Evolutionary conservation across 2,113 vertebrate species (phyloP), one percentile per base, ranked within the genome.

Genomic region (Pygoscelis antarcticus): DNA sequence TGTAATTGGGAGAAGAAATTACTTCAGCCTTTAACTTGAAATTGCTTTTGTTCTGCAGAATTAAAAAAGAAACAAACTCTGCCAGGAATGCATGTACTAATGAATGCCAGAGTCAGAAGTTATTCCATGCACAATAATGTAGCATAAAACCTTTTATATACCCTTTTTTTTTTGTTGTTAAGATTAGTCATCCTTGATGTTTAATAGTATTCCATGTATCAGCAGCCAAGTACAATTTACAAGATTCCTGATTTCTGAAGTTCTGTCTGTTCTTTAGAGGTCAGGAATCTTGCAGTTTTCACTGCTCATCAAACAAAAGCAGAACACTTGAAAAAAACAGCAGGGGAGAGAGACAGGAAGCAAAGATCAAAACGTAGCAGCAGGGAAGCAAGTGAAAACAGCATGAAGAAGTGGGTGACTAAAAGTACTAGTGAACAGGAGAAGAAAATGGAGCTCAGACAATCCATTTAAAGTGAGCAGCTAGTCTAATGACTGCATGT

Each of bases 281-380:
- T 34, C 75, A 92, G 38, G 70, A 89, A 87, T 91, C 40, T 57
- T 83, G 40, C 62, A 91, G 38, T 94, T 96, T 91, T 94, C 62
- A 91, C 36, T 72, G 83, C 4, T 76, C 74, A 40, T 83, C 65
- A 79, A 89, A 76, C 16, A 70, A 88, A 83, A 82, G 14, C 70
- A 94, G 85, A 94, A 83, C 42, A 51, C n/a, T 65, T 46, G 68
- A 94, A 90, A 88, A 86, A 36, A 87, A 32, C 62, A 70, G 71
- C 71, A 81, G 75, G 82, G 27, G n/a, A 80, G 44, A 85, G 26
- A 88, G 49, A 65, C 34, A 83, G 58, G 75, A 76, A 88, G 51
- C n/a, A 90, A 92, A 88, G 85, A 92, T 90, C 85, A 97, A 96
- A 95, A 93, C 40, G 61, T 52, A 87, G 52, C 83, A 92, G 83